Conservation (phyloP, 2,113 vertebrate genomes). For the Cephalopterus ornatus region DNA sequence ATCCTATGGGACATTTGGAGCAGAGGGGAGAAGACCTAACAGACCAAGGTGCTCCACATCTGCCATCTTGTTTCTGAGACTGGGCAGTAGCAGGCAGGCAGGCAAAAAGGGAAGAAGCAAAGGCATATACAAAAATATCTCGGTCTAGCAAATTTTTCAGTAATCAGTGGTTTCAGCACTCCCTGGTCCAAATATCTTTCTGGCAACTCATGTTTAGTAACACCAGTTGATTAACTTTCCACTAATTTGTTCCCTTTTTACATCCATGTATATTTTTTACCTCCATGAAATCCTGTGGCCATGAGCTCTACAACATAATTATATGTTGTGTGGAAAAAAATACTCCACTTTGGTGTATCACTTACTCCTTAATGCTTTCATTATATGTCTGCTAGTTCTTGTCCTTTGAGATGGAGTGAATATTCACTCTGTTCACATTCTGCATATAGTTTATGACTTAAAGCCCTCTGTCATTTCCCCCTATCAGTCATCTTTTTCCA, state of each 20-base stretch:
- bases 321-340: background rate
- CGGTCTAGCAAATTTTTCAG: background rate
- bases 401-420: background rate
- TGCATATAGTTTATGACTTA: background rate
- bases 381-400: background rate
- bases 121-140: background rate
- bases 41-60: background rate
- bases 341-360: background rate
- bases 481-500: conserved; percentile 1
- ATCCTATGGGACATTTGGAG: background rate
- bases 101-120: background rate
- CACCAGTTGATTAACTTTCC: background rate
- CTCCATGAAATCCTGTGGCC: conserved; percentile 26
- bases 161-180: conserved; percentile 9
- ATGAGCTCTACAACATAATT: background rate
- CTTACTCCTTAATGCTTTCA: conserved; percentile 6
- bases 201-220: background rate
- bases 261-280: conserved; percentile 2
- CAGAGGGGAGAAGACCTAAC: background rate
- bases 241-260: background rate
- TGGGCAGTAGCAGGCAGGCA: background rate
- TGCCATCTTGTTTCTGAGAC: background rate
- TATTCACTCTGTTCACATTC: background rate
- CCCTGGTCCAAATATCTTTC: background rate
- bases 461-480: background rate